These are phyloP conservation scores for Polietes domitor DNA, from an alignment of 2,888 invertebrate species.

Conservation along the genomic window DNA sequence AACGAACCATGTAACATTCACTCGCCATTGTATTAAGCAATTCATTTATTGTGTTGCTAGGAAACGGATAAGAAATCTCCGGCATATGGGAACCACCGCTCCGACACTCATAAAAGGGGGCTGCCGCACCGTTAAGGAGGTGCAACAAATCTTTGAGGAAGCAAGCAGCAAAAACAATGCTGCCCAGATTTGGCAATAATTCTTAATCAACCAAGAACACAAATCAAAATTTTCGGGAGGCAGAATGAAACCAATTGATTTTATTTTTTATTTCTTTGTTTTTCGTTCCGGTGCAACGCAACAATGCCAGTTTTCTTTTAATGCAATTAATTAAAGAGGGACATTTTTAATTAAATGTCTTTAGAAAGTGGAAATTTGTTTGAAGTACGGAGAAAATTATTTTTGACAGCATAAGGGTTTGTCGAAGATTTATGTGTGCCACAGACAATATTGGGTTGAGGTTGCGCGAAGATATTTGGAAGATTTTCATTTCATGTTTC, in stretches of 20 bases:
- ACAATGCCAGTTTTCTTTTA: conserved; percentile 11
- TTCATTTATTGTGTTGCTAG: conserved; percentile 61
- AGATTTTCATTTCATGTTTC: neutral
- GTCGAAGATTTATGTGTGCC: conserved; percentile 40
- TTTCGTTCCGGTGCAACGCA: conserved; percentile 16
- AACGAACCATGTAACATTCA: conserved; percentile 64
- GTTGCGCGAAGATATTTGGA: neutral
- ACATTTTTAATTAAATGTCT: conserved; percentile 49
- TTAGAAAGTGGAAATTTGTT: conserved; percentile 3
- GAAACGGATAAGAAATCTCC: conserved; percentile 30
- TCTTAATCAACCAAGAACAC: conserved; percentile 60
- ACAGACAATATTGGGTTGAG: neutral
- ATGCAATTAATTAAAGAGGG: conserved; percentile 58
- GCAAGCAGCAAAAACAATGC: conserved; percentile 2
- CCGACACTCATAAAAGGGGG: neutral
- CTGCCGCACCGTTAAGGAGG: neutral
- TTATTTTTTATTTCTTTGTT: neutral
- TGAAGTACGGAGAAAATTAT: conserved; percentile 28
- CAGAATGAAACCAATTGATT: conserved; percentile 26
- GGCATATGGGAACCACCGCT: neutral
- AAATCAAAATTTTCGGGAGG: neutral
- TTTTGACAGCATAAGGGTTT: conserved; percentile 52
- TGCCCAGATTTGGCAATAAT: conserved; percentile 55
- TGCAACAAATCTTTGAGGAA: conserved; percentile 18
- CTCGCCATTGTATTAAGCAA: conserved; percentile 65